Evolutionary conservation across 2,113 vertebrate genomes (phyloP).

Genomic region (Hydrochoerus hydrochaeris): DNA sequence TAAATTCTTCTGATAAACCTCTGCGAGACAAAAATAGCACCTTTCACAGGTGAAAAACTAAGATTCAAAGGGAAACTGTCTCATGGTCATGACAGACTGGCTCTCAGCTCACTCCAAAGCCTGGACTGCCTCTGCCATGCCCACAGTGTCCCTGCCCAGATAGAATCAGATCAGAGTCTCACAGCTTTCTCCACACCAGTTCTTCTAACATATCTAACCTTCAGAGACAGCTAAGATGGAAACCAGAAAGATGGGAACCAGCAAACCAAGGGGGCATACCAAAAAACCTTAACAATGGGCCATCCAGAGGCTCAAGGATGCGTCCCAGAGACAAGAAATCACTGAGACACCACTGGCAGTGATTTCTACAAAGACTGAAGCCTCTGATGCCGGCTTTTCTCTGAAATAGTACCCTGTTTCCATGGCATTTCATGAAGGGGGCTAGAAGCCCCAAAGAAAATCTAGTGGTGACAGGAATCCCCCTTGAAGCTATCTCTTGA

Average conservation of each 20-base stretch:
- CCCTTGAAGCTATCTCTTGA: neutral
- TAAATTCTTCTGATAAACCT: neutral
- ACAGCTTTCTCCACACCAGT: neutral
- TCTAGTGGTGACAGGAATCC: neutral
- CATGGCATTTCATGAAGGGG: neutral
- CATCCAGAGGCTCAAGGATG: neutral
- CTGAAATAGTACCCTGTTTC: neutral
- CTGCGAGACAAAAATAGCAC: accelerated
- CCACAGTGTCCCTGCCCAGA: neutral
- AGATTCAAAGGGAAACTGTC: neutral
- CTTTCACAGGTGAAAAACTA: neutral
- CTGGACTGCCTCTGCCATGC: neutral
- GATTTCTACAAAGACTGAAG: neutral
- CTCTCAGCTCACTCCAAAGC: neutral
- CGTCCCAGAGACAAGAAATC: neutral
- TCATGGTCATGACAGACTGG: neutral
- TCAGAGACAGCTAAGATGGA: neutral
- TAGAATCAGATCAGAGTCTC: neutral
- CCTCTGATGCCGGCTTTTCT: neutral
- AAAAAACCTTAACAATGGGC: neutral
- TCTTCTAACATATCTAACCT: no score
- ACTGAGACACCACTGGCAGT: neutral
- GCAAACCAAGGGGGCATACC: neutral
- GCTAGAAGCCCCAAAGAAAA: neutral
- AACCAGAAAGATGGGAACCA: neutral